Conservation (phyloP, 1,140 invertebrate species). For the Hylaeus anthracinus region DNA sequence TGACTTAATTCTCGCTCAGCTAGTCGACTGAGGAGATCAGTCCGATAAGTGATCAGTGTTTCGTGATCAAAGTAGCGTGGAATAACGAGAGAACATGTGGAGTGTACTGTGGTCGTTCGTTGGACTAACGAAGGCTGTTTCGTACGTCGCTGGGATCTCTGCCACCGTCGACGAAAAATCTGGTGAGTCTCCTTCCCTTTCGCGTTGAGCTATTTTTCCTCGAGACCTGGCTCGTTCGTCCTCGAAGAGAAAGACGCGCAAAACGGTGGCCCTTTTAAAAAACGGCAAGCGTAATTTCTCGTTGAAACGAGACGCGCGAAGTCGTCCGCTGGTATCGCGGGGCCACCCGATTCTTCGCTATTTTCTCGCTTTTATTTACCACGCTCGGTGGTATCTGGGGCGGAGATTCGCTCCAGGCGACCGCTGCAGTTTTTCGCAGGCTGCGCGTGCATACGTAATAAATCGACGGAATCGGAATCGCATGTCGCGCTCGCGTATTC, state of each 20-base stretch:
- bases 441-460: slow-evolving; percentile 30
- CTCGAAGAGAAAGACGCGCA: no score
- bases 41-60: background rate
- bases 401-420: slow-evolving; percentile 14
- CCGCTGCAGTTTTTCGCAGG: slow-evolving; percentile 39
- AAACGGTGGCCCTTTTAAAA: no score
- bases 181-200: slow-evolving; percentile 47
- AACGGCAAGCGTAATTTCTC: background rate
- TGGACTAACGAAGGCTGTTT: slow-evolving; percentile 69
- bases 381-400: background rate
- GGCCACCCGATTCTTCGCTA: background rate
- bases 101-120: slow-evolving; percentile 74
- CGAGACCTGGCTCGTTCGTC: no score
- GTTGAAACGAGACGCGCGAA: background rate
- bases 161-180: slow-evolving; percentile 59
- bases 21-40: no score
- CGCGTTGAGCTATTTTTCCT: background rate
- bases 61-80: slow-evolving; percentile 39
- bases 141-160: slow-evolving; percentile 60
- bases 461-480: slow-evolving; percentile 32
- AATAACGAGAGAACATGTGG: slow-evolving; percentile 75
- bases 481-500: background rate
- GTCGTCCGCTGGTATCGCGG: background rate
- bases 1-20: no score
- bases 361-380: slow-evolving; percentile 20